Percentiles rank a stretch among this genome's conserved stretches.
Evolutionary conservation across 30 jellyfish, hydroid and myxozoan species (phyloP).

Genomic region (Pseudorhiza aurosa): DNA sequence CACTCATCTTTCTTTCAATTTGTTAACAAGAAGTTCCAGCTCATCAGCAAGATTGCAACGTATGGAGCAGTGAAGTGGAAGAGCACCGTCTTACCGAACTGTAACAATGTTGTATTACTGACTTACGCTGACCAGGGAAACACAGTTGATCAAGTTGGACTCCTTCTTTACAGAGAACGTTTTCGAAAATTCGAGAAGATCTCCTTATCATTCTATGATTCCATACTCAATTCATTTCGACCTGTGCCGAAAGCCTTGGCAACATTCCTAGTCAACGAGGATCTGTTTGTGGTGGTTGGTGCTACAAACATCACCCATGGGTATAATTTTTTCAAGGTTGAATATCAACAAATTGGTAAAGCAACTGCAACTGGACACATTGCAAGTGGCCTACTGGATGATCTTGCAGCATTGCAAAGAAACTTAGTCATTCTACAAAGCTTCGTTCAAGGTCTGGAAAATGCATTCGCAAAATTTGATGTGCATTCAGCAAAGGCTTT

Average conservation of each 20-base stretch:
- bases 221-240: slow-evolving; percentile 11
- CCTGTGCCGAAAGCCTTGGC: slow-evolving; percentile 74
- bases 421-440: slow-evolving; percentile 5
- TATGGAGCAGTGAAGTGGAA: slow-evolving; percentile 78
- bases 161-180: slow-evolving; percentile 47
- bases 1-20: slow-evolving; percentile 59
- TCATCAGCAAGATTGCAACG: slow-evolving; percentile 36
- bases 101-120: slow-evolving; percentile 60
- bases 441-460: slow-evolving; percentile 15
- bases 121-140: slow-evolving; percentile 71
- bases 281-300: slow-evolving; percentile 65
- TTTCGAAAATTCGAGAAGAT: slow-evolving; percentile 46
- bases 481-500: slow-evolving; percentile 34
- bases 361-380: slow-evolving; percentile 69
- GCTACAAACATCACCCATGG: slow-evolving; percentile 45
- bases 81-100: slow-evolving; percentile 53
- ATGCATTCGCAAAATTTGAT: not conserved
- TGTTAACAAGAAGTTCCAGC: slow-evolving; percentile 37
- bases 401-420: slow-evolving; percentile 4
- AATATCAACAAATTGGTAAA: slow-evolving; percentile 19
- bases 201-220: slow-evolving; percentile 60
- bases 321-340: slow-evolving; percentile 44
- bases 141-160: slow-evolving; percentile 80
- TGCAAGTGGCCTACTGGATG: slow-evolving; percentile 16
- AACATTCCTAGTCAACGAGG: slow-evolving; percentile 34